A percentile compares a stretch with the other conserved stretches of the same genome.
These are phyloP conservation scores for Cyrtodaria siliqua DNA, from an alignment of 2,888 invertebrate genomes.

Conservation along the genomic window DNA sequence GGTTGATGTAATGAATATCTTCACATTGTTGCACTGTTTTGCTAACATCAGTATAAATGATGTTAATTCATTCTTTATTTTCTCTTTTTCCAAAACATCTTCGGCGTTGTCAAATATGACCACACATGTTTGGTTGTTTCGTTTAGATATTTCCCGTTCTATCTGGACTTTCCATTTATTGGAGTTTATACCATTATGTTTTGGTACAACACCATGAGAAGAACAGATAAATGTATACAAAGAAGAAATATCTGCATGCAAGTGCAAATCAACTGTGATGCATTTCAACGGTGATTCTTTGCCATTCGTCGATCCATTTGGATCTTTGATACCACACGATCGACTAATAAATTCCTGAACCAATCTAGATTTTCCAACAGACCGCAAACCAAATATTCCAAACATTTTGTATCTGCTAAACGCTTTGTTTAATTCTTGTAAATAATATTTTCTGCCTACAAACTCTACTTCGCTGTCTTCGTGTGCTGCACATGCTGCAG, in stretches of 20 bases:
- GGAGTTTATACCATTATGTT: background rate
- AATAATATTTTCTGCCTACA: constrained; percentile 20
- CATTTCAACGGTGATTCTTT: background rate
- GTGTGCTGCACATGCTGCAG: too few species aligned
- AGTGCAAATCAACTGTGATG: constrained; percentile 2
- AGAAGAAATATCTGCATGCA: constrained; percentile 5
- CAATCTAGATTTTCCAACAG: constrained; percentile 28
- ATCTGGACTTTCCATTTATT: constrained; percentile 16
- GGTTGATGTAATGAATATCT: constrained; percentile 23
- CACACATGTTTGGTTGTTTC: background rate
- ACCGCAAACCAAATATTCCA: constrained; percentile 22
- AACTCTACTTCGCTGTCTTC: constrained; percentile 1
- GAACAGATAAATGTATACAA: constrained; percentile 12
- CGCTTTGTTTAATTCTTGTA: constrained; percentile 8
- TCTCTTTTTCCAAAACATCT: constrained; percentile 12
- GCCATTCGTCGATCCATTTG: background rate
- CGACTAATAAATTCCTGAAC: constrained; percentile 14
- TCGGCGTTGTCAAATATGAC: constrained; percentile 33
- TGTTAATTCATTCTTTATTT: constrained; percentile 14
- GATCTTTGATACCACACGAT: background rate
- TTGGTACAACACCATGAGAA: background rate
- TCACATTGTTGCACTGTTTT: constrained; percentile 24
- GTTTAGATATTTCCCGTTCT: background rate
- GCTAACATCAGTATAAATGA: constrained; percentile 3
- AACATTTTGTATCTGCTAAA: constrained; percentile 9